Evolutionary conservation across 2,888 invertebrate genomes (phyloP), one percentile per base, ranked within the genome.

Genomic region (Pycnomerus fuliginosus): DNA sequence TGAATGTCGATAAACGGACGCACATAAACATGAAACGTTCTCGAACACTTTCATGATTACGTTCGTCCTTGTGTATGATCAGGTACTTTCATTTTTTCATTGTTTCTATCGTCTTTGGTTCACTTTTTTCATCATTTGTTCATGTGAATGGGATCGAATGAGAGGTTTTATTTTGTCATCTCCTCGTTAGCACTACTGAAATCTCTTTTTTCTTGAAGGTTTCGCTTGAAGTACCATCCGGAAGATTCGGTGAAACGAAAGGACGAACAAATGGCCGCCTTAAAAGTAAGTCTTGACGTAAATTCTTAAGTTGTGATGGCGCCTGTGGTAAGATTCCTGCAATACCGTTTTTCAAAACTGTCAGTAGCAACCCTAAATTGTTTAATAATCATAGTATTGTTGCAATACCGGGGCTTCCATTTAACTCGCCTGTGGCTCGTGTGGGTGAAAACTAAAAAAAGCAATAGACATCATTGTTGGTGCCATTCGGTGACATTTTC

Each of bases 201-300:
- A 8, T 8, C n/a, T 32, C 3, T 16, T 16, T 2, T 34, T 25
- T 10, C 29, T 38, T 22, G 20, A 76, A 99, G 99, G 98, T 99
- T 99, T 81, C 95, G 96, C 76, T 85, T 90, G 60, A 98, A 98
- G 77, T 99, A 98, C 69, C 98, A 99, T 72, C 99, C 99, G 2
- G 94, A 95, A 72, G 97, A 98, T 67, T 91, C 91, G 36, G 80
- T 88, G 17, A 93, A 89, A 71, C 78, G 92, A 41, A 91, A 89
- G 71, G 89, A 90, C 11, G 95, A 96, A 65, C 90, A 93, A 62
- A 76, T 85, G 40, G 74, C 77, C 41, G 87, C 90, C 42, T 75
- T 94, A 25, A 87, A 86, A 82, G 92, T 91, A 76, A 61, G 53
- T 39, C 23, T 29, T 28, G 22, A 1, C 22, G 4, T 23, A 22